phyloP scores from a whole-genome alignment of 2,113 vertebrate species.

The Uria aalge region DNA sequence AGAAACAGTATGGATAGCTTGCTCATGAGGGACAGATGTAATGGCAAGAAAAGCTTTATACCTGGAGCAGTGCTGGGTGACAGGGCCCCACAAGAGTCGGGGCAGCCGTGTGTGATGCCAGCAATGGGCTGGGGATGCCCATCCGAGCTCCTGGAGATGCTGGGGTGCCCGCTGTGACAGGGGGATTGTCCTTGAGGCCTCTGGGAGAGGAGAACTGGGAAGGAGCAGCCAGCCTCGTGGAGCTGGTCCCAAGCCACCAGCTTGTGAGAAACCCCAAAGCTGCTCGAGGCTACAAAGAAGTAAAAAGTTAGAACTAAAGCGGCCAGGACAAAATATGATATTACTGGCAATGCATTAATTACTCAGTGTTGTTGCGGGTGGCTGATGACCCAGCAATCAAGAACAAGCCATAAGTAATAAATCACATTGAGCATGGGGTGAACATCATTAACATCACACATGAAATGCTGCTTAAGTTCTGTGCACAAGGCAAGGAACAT shows the following conservation, averaged over 20 bases:
- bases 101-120: background rate
- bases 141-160: background rate
- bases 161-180: background rate
- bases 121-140: background rate
- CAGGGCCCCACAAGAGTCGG: background rate
- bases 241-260: background rate
- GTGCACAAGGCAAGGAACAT: background rate
- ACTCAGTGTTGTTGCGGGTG: background rate
- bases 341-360: background rate
- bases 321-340: background rate
- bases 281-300: background rate
- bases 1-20: background rate
- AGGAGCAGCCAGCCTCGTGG: background rate
- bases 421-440: background rate
- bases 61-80: background rate
- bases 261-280: background rate
- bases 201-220: background rate
- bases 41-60: background rate
- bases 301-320: background rate
- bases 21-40: background rate
- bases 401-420: background rate
- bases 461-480: background rate
- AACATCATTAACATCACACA: background rate
- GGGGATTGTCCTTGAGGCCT: background rate
- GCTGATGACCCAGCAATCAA: background rate